Base-by-base conservation (phyloP, 2,888 invertebrate species). In the Napeogenes inachia region DNA sequence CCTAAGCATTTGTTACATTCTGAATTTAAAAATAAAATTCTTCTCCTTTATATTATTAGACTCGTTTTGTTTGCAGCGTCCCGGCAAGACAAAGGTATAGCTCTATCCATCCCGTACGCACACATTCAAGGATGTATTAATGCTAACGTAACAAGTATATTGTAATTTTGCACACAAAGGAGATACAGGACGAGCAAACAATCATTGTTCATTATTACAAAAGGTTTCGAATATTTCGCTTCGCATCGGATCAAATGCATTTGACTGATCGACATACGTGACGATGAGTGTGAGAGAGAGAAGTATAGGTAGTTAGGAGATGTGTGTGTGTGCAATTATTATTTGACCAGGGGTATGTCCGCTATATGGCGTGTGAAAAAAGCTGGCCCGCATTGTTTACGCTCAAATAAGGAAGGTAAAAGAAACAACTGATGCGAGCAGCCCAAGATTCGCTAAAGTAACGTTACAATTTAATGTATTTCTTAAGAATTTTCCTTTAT, bases 161-260 rank as follows among this genome's bases (percentile, higher is more conserved):
- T 89, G 89, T 89, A 89, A 90, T 89, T 89, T 89, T 76, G 87
- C 89, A 87, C 89, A 90, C 89, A 89, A 89, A 90, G 84, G 73
- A 84, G 86, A 86, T 85, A 86, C 82, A 84, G 89, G 85, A 88
- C 88, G 86, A 82, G 85, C 89, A 89, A 89, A 90, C 89, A 89
- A 89, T 90, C 88, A 89, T 89, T 89, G 89, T 89, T 89, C 88
- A 89, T 90, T 89, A 87, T 88, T 87, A 90, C 89, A 90, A 90
- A 89, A 89, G 90, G 81, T 87, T 85, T 87, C 82, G 81, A 85
- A 88, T 88, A 86, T 88, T 89, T 84, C 84, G 87, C 85, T 88
- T 89, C 88, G 87, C 85, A 82, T 86, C 85, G 84, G 84, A 89
- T 90, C 89, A 88, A 88, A 89, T 86, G 84, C 81, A 82, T 85